Percentiles rank a stretch among this genome's conserved stretches.
These are phyloP conservation scores for Phainopepla nitens DNA, from an alignment of 2,113 vertebrate genomes.

Conservation along the genomic window DNA sequence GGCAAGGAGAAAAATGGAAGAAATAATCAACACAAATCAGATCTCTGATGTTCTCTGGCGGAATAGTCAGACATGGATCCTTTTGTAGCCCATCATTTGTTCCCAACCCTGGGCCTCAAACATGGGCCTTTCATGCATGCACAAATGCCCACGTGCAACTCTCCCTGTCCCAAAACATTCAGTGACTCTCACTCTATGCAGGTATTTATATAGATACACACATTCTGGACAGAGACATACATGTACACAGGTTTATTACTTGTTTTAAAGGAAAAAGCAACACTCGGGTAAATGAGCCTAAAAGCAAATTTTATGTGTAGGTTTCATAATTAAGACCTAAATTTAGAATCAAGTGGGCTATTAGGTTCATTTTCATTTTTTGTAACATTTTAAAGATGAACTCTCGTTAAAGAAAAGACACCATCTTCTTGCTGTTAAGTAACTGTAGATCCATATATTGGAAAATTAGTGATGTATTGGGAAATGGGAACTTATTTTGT, in stretches of 20 bases:
- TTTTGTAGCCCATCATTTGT: neutral
- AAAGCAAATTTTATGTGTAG: neutral
- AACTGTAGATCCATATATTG: neutral
- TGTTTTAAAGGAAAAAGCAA: neutral
- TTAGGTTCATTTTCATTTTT: neutral
- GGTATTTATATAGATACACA: neutral
- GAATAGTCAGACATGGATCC: neutral
- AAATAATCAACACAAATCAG: neutral
- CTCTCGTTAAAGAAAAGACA: neutral
- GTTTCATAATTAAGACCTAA: neutral
- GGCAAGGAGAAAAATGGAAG: neutral
- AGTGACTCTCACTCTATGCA: fast-evolving
- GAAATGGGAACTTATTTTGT: neutral
- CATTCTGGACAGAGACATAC: neutral
- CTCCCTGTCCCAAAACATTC: neutral
- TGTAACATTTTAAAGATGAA: neutral
- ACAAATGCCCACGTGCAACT: fast-evolving
- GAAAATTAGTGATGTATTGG: neutral
- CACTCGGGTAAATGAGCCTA: neutral
- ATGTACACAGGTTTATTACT: fast-evolving
- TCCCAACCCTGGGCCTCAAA: neutral
- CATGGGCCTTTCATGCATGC: fast-evolving
- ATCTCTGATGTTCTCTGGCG: neutral
- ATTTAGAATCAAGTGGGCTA: neutral
- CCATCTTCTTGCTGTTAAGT: neutral